phyloP scores from a whole-genome alignment of 2,797 vertebrate genomes.

The Scleropages formosus region DNA sequence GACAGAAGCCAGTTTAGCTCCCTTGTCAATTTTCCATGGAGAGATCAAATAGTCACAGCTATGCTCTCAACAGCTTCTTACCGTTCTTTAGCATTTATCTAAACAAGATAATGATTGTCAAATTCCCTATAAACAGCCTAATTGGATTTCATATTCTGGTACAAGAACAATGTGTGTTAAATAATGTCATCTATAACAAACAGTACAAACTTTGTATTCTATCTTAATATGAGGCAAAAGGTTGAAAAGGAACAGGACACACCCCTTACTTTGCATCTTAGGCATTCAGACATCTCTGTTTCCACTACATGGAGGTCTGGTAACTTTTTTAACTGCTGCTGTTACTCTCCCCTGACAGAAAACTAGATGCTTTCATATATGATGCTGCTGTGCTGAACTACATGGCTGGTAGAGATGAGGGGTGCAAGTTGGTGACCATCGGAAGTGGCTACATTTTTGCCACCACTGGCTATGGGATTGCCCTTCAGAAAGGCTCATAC shows the following conservation, averaged over 20 bases:
- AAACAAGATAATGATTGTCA: conserved; percentile 17
- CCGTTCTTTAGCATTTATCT: neutral
- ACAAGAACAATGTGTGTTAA: neutral
- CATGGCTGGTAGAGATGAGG: conserved; percentile 96
- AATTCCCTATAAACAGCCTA: neutral
- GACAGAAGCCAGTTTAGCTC: neutral
- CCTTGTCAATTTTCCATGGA: too few relatives aligned
- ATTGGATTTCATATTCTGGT: conserved; percentile 6
- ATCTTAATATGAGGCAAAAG: too few relatives aligned
- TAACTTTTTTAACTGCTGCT: conserved; percentile 46
- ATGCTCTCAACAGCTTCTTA: neutral
- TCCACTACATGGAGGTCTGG: conserved; percentile 44
- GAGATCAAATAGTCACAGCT: neutral
- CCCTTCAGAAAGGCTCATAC: conserved; percentile 93
- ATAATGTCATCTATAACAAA: conserved; percentile 3
- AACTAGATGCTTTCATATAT: conserved; percentile 97
- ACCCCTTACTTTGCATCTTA: neutral
- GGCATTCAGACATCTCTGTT: conserved; percentile 11
- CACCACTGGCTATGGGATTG: conserved; percentile 95
- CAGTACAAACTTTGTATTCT: neutral
- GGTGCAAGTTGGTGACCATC: conserved; percentile 96
- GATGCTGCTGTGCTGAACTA: conserved; percentile 97
- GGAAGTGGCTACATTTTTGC: conserved; percentile 98
- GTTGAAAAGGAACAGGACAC: neutral
- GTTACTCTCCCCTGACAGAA: conserved; percentile 69